phyloP scores from a whole-genome alignment of 2,888 invertebrate genomes.

The Meta bourneti region DNA sequence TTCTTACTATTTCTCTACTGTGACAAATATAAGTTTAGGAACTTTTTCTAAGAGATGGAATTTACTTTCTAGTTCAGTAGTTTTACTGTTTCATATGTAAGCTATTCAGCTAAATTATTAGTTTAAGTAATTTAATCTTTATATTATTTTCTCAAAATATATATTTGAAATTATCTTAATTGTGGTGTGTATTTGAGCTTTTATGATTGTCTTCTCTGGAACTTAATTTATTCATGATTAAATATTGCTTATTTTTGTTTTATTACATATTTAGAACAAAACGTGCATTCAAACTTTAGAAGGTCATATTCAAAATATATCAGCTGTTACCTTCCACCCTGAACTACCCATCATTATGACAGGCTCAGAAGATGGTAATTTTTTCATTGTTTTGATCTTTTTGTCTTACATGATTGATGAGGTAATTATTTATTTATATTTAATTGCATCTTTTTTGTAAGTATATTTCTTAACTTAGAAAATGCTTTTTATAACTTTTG shows the following conservation, averaged over 20 bases:
- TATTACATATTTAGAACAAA: conserved; percentile 88
- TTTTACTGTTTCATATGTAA: too few relatives aligned
- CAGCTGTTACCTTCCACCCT: conserved; percentile 95
- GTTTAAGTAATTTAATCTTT: not conserved
- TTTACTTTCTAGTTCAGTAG: too few relatives aligned
- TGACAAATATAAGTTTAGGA: not conserved
- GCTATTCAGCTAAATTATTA: not conserved
- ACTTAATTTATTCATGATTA: too few relatives aligned
- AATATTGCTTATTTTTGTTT: not conserved
- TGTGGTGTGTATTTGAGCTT: not conserved
- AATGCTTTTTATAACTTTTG: not conserved
- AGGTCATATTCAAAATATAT: conserved; percentile 96
- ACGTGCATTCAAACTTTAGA: conserved; percentile 99
- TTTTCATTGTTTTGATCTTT: not conserved
- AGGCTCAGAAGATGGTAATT: conserved; percentile 93
- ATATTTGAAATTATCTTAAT: not conserved
- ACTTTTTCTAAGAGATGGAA: too few relatives aligned
- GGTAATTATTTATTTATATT: too few relatives aligned
- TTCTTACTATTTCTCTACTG: not conserved
- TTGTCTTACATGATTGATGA: too few relatives aligned
- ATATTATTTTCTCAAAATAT: not conserved
- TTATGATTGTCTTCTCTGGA: not conserved
- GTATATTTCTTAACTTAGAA: not conserved
- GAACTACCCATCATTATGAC: conserved; percentile 97
- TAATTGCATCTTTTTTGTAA: not conserved